Percentiles rank a stretch among this genome's conserved stretches.
Evolutionary conservation across 53 echinoderm and acorn worm genomes (phyloP).

Genomic region (Paelopatides confundens): DNA sequence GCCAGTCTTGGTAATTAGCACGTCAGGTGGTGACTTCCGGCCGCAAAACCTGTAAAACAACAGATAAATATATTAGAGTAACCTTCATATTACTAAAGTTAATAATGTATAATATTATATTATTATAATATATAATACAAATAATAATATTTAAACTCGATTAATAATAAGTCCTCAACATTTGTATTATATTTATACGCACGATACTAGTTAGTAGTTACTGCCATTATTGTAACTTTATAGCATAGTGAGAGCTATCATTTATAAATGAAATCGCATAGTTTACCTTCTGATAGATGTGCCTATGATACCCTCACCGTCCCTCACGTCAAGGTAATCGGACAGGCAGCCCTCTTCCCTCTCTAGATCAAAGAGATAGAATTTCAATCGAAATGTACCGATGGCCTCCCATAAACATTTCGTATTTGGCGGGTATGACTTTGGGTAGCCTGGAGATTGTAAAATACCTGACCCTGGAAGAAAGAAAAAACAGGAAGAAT

Average conservation of each 20-base stretch:
- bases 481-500: neutral
- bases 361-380: neutral
- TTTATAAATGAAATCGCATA: too few relatives aligned
- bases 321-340: neutral
- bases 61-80: too few relatives aligned
- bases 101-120: too few relatives aligned
- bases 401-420: neutral
- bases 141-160: too few relatives aligned
- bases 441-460: neutral
- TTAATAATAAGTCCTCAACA: too few relatives aligned
- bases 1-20: neutral
- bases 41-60: constrained; percentile 8
- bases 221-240: too few relatives aligned
- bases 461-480: neutral
- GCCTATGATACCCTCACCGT: neutral
- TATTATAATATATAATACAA: too few relatives aligned
- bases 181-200: too few relatives aligned
- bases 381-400: neutral
- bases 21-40: neutral
- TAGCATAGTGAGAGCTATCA: too few relatives aligned
- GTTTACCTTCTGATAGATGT: neutral
- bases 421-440: neutral
- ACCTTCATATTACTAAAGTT: too few relatives aligned
- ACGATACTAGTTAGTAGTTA: too few relatives aligned
- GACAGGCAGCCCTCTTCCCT: neutral